Evolutionary conservation across 1,140 invertebrate genomes (phyloP), one percentile per base, ranked within the genome.

Genomic region (Tenebrio molitor): DNA sequence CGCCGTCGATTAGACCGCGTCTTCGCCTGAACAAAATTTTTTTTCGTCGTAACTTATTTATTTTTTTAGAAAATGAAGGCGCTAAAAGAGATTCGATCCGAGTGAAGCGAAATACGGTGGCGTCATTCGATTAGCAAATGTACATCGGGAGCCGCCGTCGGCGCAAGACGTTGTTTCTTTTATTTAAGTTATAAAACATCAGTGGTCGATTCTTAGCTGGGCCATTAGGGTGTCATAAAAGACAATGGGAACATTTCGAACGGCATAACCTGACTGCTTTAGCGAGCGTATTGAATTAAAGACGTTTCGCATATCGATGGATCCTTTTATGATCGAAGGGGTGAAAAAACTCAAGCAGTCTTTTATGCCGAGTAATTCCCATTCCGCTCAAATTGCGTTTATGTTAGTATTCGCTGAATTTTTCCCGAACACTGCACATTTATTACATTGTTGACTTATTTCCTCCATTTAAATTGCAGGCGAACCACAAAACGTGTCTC

Each of bases 361-460:
- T 66, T 66, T 66, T 66, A 66, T 66, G 21, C 64, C 17, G 39
- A 29, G 64, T 46, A 44, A 66, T 66, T 64, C 17, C 25, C 58
- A 64, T 64, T 66, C 42, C 64, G 17, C 14, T 66, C 64, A 66
- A 66, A 66, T 66, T 66, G 39, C 14, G 39, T 66, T 66, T 66
- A 39, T 66, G 34, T 66, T 46, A 14, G 16, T 66, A 46, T 15
- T 42, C 39, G 21, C 16, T 15, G 17, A 44, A 44, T 29, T 29
- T 36, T 46, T 42, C 34, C 36, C 64, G 34, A 25, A 46, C 36
- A 16, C 23, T 41, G 21, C 36, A 36, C 39, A 41, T 65, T 65
- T 65, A 65, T 36, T 36, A 66, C 64, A 23, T 44, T 42, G 64
- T 41, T 46, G 64, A 36, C 42, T 66, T 66, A 66, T 66, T 66